A percentile compares a stretch with the other conserved stretches of the same genome.
These are phyloP conservation scores for Acanthis flammea DNA, from an alignment of 2,797 vertebrate genomes.

Conservation along the genomic window DNA sequence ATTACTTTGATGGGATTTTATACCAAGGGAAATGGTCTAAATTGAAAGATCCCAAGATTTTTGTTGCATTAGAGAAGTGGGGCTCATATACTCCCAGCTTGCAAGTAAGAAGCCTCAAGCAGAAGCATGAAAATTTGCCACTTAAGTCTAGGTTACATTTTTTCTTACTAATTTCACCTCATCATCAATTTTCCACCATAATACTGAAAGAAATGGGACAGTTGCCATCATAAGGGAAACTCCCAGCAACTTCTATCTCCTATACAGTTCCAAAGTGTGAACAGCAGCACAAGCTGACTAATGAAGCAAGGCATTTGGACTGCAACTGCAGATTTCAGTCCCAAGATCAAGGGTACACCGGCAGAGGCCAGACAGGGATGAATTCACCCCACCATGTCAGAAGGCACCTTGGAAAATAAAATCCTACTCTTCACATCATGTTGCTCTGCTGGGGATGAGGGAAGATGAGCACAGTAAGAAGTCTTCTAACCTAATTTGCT, in stretches of 20 bases:
- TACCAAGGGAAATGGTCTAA: neutral
- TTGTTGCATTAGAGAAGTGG: neutral
- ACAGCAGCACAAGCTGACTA: neutral
- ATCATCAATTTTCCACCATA: neutral
- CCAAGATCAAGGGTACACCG: rapidly evolving
- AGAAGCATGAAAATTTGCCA: neutral
- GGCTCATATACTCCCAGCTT: neutral
- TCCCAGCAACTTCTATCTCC: neutral
- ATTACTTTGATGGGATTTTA: neutral
- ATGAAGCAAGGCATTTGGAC: rapidly evolving
- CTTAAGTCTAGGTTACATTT: neutral
- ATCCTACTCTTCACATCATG: neutral
- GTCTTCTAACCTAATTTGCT: neutral
- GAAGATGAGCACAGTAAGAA: neutral
- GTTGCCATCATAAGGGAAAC: neutral
- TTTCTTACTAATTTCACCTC: neutral
- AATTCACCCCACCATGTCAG: neutral
- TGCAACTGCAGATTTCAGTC: neutral
- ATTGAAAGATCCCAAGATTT: neutral
- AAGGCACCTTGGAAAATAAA: neutral
- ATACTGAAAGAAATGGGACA: neutral
- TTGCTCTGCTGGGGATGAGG: neutral
- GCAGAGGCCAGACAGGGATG: neutral
- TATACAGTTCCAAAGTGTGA: neutral
- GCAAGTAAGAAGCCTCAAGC: neutral